A percentile compares a stretch with the other conserved stretches of the same genome.
Evolutionary conservation across 2,888 invertebrate species (phyloP).

Genomic region (Drosophila phalerata): DNA sequence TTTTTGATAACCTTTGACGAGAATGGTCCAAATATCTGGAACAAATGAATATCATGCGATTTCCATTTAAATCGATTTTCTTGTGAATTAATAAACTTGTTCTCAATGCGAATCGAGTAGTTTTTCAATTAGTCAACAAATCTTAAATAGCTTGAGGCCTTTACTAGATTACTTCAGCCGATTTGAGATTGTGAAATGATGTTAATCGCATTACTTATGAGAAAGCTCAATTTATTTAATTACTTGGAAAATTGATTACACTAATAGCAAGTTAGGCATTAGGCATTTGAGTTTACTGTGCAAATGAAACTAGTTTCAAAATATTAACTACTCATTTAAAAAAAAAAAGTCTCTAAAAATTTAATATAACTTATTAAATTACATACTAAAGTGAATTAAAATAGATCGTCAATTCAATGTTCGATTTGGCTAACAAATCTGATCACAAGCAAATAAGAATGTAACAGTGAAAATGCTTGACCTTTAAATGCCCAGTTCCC

Average conservation of each 20-base stretch:
- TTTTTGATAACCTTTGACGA: conserved; percentile 8
- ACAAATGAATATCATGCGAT: conserved; percentile 19
- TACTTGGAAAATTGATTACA: neutral
- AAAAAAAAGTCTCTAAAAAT: too few relatives aligned
- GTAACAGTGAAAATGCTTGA: too few relatives aligned
- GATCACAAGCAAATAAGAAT: too few relatives aligned
- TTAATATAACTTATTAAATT: too few relatives aligned
- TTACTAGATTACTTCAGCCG: neutral
- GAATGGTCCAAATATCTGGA: conserved; percentile 22
- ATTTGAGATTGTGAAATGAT: neutral
- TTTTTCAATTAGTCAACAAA: conserved; percentile 9
- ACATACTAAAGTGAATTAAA: too few relatives aligned
- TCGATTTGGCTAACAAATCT: too few relatives aligned
- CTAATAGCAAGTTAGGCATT: neutral
- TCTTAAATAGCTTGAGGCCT: neutral
- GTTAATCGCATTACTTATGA: neutral
- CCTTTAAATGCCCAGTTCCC: too few relatives aligned
- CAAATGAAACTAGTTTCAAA: neutral
- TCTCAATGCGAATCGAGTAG: conserved; percentile 6
- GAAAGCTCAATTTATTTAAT: neutral
- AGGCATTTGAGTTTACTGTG: too few relatives aligned
- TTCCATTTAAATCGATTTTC: conserved; percentile 26
- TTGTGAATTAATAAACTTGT: conserved; percentile 25
- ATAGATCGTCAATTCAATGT: too few relatives aligned
- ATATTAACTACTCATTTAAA: neutral